Evolutionary conservation across 2,888 invertebrate genomes (phyloP).

Genomic region (Melanargia galathea): DNA sequence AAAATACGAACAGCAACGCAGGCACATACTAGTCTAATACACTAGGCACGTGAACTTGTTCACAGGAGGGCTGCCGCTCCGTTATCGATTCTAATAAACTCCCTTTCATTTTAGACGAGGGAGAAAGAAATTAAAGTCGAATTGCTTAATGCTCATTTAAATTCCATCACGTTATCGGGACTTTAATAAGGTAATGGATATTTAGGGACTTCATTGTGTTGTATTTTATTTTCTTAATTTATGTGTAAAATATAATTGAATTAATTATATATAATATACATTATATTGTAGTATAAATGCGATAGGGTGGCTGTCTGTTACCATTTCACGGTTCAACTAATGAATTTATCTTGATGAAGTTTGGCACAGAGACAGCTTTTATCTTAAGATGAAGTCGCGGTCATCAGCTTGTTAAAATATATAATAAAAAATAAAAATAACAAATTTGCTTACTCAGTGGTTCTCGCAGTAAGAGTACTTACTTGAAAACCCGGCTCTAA

Average conservation of each 20-base stretch:
- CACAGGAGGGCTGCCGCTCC: constrained; percentile 6
- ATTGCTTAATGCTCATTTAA: constrained; percentile 72
- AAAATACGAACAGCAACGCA: too few relatives aligned
- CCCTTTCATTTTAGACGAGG: constrained; percentile 20
- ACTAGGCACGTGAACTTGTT: constrained; percentile 7
- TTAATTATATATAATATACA: too few relatives aligned
- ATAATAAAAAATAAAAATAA: background rate
- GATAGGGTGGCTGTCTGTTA: too few relatives aligned
- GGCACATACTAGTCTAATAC: background rate
- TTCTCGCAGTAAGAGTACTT: background rate
- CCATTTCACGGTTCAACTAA: too few relatives aligned
- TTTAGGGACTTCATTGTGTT: constrained; percentile 22
- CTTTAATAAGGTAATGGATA: constrained; percentile 28
- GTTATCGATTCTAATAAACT: constrained; percentile 28
- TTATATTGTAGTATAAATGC: too few relatives aligned
- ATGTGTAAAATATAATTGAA: background rate
- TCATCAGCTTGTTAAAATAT: too few relatives aligned
- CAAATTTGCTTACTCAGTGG: background rate
- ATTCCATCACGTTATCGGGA: constrained; percentile 61
- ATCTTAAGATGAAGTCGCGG: background rate
- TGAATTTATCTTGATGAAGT: too few relatives aligned
- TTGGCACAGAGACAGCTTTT: background rate
- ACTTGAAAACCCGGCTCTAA: constrained; percentile 20
- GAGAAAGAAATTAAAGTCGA: constrained; percentile 42
- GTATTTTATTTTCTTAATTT: constrained; percentile 8